Percentiles rank a stretch among this genome's conserved stretches.
These are phyloP conservation scores for Borostomias antarcticus DNA, from an alignment of 2,797 vertebrate species.

Conservation along the genomic window DNA sequence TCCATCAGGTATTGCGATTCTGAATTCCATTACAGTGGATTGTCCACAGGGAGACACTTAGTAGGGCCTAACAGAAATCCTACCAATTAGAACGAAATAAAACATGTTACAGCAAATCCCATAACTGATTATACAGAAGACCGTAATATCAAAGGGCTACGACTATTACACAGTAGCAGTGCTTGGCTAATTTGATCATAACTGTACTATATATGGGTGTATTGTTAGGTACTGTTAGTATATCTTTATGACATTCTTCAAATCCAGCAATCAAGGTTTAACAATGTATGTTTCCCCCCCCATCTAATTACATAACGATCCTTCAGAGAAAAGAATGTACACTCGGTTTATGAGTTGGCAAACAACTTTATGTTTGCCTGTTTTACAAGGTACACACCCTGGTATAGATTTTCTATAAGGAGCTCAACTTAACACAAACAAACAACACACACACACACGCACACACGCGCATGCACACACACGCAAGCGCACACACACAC, in stretches of 20 bases:
- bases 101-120: conserved; percentile 46
- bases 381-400: conserved; percentile 45
- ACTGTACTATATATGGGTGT: conserved; percentile 5
- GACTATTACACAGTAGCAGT: conserved; percentile 2
- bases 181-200: not conserved
- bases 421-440: not conserved
- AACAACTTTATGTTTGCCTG: conserved; percentile 51
- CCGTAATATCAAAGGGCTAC: conserved; percentile 24
- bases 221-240: too few relatives aligned
- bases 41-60: conserved; percentile 60
- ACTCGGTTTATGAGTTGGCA: conserved; percentile 54
- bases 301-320: conserved; percentile 28
- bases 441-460: conserved; percentile 17
- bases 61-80: conserved; percentile 46
- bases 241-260: too few relatives aligned
- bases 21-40: conserved; percentile 65
- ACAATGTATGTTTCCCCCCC: not conserved
- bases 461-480: conserved; percentile 24
- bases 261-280: not conserved
- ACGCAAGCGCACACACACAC: not conserved
- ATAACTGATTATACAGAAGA: conserved; percentile 48
- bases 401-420: conserved; percentile 20
- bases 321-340: conserved; percentile 36
- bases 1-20: conserved; percentile 61
- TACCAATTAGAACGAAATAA: conserved; percentile 66